phyloP scores from a whole-genome alignment of 2,797 vertebrate genomes.

The Halcyon chelicuti region DNA sequence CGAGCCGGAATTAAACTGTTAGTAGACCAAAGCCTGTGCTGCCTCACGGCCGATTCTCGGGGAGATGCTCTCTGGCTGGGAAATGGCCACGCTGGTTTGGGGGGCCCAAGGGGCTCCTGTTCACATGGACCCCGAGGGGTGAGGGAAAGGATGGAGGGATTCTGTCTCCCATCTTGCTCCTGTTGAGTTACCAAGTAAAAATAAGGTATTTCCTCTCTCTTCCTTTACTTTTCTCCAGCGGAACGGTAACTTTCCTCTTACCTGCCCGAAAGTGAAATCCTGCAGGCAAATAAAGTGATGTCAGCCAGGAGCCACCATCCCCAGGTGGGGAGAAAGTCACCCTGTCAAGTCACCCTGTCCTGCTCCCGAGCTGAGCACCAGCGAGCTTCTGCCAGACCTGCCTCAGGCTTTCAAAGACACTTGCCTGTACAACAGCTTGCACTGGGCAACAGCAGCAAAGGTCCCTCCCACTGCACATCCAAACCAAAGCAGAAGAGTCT shows the following conservation, averaged over 20 bases:
- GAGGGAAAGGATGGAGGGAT: rapidly evolving
- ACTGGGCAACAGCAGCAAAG: background rate
- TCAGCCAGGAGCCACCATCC: background rate
- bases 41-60: rapidly evolving
- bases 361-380: background rate
- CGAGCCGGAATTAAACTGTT: background rate
- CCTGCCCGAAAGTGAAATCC: background rate
- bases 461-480: background rate
- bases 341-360: background rate
- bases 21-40: background rate
- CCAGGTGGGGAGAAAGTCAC: background rate
- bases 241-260: background rate
- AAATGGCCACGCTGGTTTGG: rapidly evolving
- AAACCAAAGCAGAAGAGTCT: background rate
- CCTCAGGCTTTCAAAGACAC: background rate
- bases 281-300: background rate
- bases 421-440: background rate
- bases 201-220: background rate
- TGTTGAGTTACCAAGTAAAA: background rate
- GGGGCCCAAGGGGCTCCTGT: rapidly evolving
- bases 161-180: rapidly evolving
- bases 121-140: rapidly evolving
- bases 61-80: background rate
- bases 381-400: background rate
- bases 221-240: background rate